These are phyloP conservation scores for Lacerta bilineata DNA, from an alignment of 2,797 vertebrate species.

Conservation along the genomic window DNA sequence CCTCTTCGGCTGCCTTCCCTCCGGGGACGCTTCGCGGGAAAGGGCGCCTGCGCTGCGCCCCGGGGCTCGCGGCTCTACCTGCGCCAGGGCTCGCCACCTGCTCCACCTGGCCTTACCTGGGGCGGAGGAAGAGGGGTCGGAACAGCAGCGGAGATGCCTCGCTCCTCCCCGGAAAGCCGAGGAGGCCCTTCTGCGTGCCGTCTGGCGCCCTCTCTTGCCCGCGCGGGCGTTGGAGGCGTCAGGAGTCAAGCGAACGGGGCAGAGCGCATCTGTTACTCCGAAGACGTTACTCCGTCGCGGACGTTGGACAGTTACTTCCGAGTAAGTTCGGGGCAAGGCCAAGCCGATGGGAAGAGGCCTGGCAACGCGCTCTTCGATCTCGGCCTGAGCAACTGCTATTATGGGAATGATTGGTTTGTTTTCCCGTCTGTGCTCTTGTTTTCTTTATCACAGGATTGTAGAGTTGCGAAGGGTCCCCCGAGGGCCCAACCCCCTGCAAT, in stretches of 20 bases:
- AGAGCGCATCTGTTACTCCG: not conserved
- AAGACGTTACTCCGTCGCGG: not conserved
- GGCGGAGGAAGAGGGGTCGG: no score
- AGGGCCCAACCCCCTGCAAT: no score
- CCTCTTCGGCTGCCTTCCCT: not conserved
- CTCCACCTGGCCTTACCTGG: not conserved
- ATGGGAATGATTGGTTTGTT: no score
- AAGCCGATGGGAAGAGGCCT: not conserved
- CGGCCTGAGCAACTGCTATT: not conserved
- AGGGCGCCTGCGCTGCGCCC: not conserved
- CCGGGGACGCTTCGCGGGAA: not conserved
- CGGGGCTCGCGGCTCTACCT: not conserved
- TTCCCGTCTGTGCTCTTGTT: no score
- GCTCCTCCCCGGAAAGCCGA: not conserved
- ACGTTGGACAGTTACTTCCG: not conserved
- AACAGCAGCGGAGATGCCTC: no score
- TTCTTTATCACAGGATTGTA: no score
- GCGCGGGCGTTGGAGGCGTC: not conserved
- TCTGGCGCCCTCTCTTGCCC: not conserved
- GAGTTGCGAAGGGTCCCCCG: no score
- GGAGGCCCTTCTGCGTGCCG: rapidly evolving
- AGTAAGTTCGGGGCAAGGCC: not conserved
- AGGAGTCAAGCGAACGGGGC: not conserved
- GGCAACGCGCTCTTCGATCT: not conserved
- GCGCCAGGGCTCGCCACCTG: rapidly evolving